A percentile compares a stretch with the other conserved stretches of the same genome.
Conservation (phyloP, 2,113 vertebrate genomes). For the Pterocles burchelli region DNA sequence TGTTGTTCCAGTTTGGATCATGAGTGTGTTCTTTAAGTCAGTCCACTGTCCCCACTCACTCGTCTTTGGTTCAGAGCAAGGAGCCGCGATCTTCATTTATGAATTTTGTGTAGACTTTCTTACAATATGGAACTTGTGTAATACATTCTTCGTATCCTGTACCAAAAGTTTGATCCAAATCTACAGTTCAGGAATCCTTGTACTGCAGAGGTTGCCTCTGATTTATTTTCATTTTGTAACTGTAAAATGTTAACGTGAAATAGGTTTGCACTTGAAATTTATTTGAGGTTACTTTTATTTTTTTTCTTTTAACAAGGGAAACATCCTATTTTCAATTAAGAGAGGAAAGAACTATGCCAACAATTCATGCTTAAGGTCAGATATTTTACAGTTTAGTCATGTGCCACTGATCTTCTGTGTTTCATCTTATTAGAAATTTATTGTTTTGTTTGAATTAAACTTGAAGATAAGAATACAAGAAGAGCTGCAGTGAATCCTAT, state of each 20-base stretch:
- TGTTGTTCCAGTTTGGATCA: not conserved
- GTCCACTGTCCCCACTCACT: not conserved
- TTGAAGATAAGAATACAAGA: not conserved
- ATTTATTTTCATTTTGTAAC: not conserved
- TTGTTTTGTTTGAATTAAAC: not conserved
- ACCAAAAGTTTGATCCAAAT: not conserved
- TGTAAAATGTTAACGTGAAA: not conserved
- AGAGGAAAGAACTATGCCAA: not conserved
- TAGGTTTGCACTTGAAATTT: not conserved
- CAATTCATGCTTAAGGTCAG: not conserved
- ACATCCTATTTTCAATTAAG: not conserved
- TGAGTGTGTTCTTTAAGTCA: accelerated
- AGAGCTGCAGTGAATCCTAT: not conserved
- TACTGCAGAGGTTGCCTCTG: not conserved
- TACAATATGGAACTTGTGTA: accelerated
- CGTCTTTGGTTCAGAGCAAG: not conserved
- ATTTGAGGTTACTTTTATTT: not conserved
- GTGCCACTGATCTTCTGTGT: not conserved
- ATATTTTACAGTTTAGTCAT: not conserved
- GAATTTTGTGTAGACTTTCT: not conserved
- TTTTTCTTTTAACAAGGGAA: not conserved
- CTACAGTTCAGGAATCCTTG: not conserved
- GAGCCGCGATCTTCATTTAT: not conserved
- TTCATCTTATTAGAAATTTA: not conserved
- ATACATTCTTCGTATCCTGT: not conserved